These are phyloP conservation scores for Bombycilla garrulus DNA, from an alignment of 2,113 vertebrate species.

Conservation along the genomic window DNA sequence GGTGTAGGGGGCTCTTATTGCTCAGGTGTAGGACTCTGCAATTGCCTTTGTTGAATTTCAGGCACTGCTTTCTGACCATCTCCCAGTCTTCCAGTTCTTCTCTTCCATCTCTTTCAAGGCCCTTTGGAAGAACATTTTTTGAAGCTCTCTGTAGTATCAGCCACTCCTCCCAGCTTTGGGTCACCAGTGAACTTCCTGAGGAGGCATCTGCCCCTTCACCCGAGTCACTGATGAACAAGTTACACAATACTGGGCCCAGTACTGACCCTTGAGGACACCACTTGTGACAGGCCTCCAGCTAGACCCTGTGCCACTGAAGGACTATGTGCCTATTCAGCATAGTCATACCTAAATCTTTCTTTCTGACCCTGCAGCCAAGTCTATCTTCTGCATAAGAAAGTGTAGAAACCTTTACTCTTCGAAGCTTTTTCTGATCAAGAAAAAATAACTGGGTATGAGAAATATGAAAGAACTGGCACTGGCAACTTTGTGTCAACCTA, in stretches of 20 bases:
- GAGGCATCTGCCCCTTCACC: not conserved
- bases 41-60: not conserved
- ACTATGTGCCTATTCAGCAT: not conserved
- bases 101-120: not conserved
- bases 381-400: not conserved
- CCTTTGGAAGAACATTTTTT: not conserved
- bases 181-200: not conserved
- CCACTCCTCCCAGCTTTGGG: not conserved
- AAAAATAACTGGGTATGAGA: not conserved
- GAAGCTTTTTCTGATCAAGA: not conserved
- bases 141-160: not conserved
- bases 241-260: not conserved
- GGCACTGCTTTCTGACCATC: not conserved
- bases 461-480: not conserved
- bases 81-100: not conserved
- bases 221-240: not conserved
- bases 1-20: not conserved
- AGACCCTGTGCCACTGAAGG: not conserved
- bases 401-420: not conserved
- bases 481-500: not conserved
- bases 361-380: not conserved
- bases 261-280: not conserved
- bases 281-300: not conserved
- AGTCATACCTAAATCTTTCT: not conserved
- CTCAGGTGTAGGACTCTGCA: rapidly evolving